phyloP scores from a whole-genome alignment of 2,113 vertebrate genomes.

The Eclectus roratus region DNA sequence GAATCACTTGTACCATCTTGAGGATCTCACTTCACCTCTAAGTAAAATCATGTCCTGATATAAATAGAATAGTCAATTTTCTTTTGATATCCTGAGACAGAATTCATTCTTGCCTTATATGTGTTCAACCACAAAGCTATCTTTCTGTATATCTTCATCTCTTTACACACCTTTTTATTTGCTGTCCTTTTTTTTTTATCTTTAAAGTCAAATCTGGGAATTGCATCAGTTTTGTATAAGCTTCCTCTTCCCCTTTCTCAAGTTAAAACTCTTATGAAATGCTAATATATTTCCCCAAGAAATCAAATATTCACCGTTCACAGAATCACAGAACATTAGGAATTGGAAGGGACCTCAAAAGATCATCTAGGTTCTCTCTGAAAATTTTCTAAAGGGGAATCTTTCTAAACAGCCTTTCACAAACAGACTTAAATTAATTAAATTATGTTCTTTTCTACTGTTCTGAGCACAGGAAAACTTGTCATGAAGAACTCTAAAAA shows the following conservation, averaged over 20 bases:
- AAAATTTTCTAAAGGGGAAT: not conserved
- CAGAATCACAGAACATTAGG: too few relatives aligned
- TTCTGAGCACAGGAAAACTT: not conserved
- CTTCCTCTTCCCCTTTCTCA: not conserved
- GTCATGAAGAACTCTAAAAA: not conserved
- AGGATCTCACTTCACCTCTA: not conserved
- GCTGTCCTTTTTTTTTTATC: not conserved
- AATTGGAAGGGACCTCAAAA: too few relatives aligned
- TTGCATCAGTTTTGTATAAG: not conserved
- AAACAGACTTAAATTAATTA: not conserved
- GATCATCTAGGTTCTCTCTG: too few relatives aligned
- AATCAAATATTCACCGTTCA: not conserved
- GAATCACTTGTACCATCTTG: not conserved
- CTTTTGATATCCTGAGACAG: not conserved
- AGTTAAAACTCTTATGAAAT: not conserved
- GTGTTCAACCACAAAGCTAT: not conserved
- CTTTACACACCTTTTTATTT: not conserved
- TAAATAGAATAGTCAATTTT: not conserved
- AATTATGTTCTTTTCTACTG: fast-evolving
- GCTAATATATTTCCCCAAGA: not conserved
- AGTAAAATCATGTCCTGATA: not conserved
- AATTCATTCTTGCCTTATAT: not conserved
- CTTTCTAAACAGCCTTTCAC: not conserved
- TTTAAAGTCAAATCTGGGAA: not conserved
- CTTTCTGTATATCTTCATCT: not conserved